Conservation (phyloP, 2,888 invertebrate species). For the Morpho achilles region DNA sequence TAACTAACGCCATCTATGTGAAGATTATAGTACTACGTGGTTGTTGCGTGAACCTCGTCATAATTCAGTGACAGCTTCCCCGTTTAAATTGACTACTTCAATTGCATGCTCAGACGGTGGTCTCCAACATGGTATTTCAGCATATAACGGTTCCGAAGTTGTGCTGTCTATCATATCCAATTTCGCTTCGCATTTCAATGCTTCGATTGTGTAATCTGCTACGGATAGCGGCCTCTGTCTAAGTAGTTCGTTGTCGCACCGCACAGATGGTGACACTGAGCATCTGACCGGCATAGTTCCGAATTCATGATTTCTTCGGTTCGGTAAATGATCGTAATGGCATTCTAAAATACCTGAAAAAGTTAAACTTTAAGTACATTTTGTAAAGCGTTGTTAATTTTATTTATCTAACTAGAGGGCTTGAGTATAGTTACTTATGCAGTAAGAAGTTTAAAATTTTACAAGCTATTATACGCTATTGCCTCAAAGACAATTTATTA, state of each 20-base stretch:
- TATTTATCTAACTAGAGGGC: background rate
- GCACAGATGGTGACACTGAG: conserved; percentile 58
- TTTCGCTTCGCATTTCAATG: conserved; percentile 67
- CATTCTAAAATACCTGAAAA: conserved; percentile 75
- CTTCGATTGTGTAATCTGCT: conserved; percentile 63
- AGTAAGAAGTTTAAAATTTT: no score
- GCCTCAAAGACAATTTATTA: no score
- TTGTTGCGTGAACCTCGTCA: conserved; percentile 38
- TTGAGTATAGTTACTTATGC: no score
- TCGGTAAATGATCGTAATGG: conserved; percentile 81
- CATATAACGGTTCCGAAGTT: conserved; percentile 81
- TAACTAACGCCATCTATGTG: conserved; percentile 33
- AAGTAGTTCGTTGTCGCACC: conserved; percentile 44
- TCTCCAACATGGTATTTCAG: conserved; percentile 81
- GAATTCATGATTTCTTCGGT: conserved; percentile 56
- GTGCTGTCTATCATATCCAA: conserved; percentile 60
- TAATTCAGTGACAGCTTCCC: conserved; percentile 75
- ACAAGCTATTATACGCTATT: no score
- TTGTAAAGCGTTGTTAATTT: no score
- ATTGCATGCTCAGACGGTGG: conserved; percentile 70
- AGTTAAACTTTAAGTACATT: background rate
- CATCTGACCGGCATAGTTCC: conserved; percentile 45
- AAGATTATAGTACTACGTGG: conserved; percentile 1
- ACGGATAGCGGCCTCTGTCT: conserved; percentile 47
- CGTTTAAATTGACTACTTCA: conserved; percentile 63